These are phyloP conservation scores for human (Homo sapiens) DNA, from an alignment of 2,113 vertebrate genomes.

Conservation along the genomic window GRCh38 chr9:125101001-125101500, in stretches of 20 bases:
- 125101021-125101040: too few species aligned
- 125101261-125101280: background rate
- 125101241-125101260: background rate
- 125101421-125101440: background rate
- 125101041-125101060: too few species aligned
- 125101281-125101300: background rate
- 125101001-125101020: too few species aligned
- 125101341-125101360: background rate
- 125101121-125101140: background rate
- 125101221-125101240: background rate
- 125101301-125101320: background rate
- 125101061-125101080: too few species aligned
- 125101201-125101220: background rate
- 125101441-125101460: background rate
- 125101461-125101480: background rate
- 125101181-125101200: background rate
- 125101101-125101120: background rate
- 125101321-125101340: background rate
- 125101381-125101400: background rate
- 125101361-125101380: background rate
- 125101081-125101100: background rate
- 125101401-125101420: background rate
- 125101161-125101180: rapidly evolving
- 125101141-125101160: background rate
- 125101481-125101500: background rate